A percentile compares a stretch with the other conserved stretches of the same genome.
phyloP scores from a whole-genome alignment of 2,113 vertebrate species.

The Channa argus region DNA sequence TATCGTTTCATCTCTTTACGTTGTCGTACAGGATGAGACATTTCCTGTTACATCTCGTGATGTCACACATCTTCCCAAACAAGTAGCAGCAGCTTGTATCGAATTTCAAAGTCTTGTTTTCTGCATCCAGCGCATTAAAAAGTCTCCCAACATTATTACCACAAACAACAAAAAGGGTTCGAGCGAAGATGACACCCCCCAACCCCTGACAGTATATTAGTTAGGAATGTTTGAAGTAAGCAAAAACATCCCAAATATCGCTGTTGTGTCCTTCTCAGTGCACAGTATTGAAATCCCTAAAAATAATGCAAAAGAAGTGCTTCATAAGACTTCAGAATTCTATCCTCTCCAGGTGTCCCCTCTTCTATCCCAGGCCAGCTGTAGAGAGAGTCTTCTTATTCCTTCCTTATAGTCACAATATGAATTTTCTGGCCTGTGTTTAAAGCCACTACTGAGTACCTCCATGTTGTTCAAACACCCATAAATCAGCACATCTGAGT shows the following conservation, averaged over 20 bases:
- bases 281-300: slow-evolving; percentile 61
- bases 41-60: slow-evolving; percentile 25
- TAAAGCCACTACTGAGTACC: slow-evolving; percentile 61
- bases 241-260: slow-evolving; percentile 61
- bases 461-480: slow-evolving; percentile 61
- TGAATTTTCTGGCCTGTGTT: slow-evolving; percentile 53
- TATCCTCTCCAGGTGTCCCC: slow-evolving; percentile 35
- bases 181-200: slow-evolving; percentile 26
- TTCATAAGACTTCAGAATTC: slow-evolving; percentile 46
- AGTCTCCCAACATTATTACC: slow-evolving; percentile 49
- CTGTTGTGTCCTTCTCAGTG: slow-evolving; percentile 76
- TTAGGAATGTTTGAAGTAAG: slow-evolving; percentile 83
- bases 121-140: slow-evolving; percentile 76
- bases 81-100: slow-evolving; percentile 72
- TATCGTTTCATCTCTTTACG: slow-evolving; percentile 50
- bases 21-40: slow-evolving; percentile 29
- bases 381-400: slow-evolving; percentile 63
- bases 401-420: slow-evolving; percentile 52
- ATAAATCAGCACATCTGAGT: slow-evolving; percentile 71
- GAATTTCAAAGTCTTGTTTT: slow-evolving; percentile 62
- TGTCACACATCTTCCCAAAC: slow-evolving; percentile 59
- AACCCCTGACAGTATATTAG: slow-evolving; percentile 49
- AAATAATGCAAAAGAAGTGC: slow-evolving; percentile 62
- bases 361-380: slow-evolving; percentile 77
- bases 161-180: slow-evolving; percentile 29